phyloP scores from a whole-genome alignment of 2,113 vertebrate species.

The Nanorana parkeri region DNA sequence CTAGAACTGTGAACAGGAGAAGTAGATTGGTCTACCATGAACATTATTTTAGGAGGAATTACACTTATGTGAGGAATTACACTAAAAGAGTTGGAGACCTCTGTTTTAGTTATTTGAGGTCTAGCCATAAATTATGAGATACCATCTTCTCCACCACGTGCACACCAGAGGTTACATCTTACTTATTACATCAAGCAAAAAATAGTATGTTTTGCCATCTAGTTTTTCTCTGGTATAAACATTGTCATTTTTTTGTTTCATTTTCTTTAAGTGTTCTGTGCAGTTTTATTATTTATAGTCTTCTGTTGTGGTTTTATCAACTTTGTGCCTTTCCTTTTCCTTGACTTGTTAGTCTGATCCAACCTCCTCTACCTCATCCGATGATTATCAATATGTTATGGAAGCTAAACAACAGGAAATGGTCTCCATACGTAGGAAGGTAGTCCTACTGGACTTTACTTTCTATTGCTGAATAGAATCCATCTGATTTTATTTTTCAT shows the following conservation, averaged over 20 bases:
- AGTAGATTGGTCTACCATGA: too few species aligned
- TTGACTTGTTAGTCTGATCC: conserved; percentile 90
- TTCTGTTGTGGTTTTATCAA: conserved; percentile 89
- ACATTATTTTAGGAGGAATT: too few species aligned
- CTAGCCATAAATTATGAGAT: too few species aligned
- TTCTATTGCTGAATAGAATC: conserved; percentile 86
- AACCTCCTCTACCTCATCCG: conserved; percentile 94
- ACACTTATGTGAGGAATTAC: too few species aligned
- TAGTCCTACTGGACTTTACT: conserved; percentile 90
- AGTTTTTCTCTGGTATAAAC: conserved; percentile 67
- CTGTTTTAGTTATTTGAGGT: too few species aligned
- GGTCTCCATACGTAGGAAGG: conserved; percentile 98
- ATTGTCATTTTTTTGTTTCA: conserved; percentile 70
- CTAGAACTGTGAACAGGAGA: too few species aligned
- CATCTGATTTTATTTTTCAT: conserved; percentile 81
- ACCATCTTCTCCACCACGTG: too few species aligned
- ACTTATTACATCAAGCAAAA: conserved; percentile 66
- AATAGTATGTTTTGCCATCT: conserved; percentile 71
- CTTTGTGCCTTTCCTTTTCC: conserved; percentile 94
- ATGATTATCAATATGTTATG: conserved; percentile 98
- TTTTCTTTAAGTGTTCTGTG: conserved; percentile 85
- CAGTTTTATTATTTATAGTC: conserved; percentile 79
- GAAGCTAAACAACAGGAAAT: conserved; percentile 98
- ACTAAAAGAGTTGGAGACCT: too few species aligned
- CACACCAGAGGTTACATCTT: background rate